Base-by-base conservation (phyloP, 2,113 vertebrate species). In the Trichechus manatus region DNA sequence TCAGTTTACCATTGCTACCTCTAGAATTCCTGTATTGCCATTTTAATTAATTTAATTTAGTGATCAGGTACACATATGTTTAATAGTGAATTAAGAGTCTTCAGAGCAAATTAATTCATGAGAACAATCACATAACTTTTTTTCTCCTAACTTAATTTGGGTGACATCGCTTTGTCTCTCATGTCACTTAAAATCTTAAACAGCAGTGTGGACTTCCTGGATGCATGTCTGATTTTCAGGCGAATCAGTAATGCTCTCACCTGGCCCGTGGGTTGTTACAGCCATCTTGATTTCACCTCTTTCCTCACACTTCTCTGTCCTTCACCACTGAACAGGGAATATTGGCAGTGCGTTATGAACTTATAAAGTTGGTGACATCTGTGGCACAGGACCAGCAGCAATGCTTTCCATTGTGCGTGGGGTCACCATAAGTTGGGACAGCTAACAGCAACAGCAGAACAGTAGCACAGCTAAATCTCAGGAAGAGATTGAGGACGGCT, bases 41-140 rank as follows among this genome's bases (percentile, higher is more conserved):
- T 33, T 94, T 84, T 44, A 50, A 82, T 61, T 79, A 78, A 22
- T 85, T 59, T 70, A 91, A 72, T 74, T 95, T 85, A 47, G n/a
- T 83, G 9, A 59, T 31, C 39, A 75, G 10, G 70, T 86, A 50
- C 66, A 9, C 14, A 94, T 78, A 61, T n/a, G 87, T 89, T 83
- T 84, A 56, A 50, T 92, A 92, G 50, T 86, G 63, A 97, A 63
- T 84, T 79, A 31, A 66, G 95, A 87, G 27, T 80, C 39, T 95
- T 3, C 11, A 91, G 94, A 82, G 50, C 70, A 95, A 87, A 85
- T 86, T 77, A 84, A 90, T 91, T 86, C 87, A 14, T 47, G 20
- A 94, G 90, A 87, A 39, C 59, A 19, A 81, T 53, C 31, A 74
- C 70, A 36, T 68, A 47, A 47, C 27, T n/a, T 80, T 88, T 90